Conservation (phyloP, 2,797 vertebrate species). For the Hylomyscus alleni region DNA sequence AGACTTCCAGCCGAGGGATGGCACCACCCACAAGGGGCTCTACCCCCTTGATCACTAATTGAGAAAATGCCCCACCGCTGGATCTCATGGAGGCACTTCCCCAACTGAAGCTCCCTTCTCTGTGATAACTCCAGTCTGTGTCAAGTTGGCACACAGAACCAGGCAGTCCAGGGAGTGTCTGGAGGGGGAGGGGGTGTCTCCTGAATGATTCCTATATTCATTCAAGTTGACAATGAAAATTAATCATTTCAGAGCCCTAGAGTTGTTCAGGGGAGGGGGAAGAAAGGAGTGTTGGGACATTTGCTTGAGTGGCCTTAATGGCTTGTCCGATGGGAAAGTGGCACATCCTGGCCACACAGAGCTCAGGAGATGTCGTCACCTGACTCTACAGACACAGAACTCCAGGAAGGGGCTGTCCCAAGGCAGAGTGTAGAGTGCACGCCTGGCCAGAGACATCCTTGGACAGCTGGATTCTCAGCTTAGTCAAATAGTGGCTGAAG, state of each 20-base stretch:
- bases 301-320: too few relatives aligned
- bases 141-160: too few relatives aligned
- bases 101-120: too few relatives aligned
- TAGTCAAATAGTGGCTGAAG: background rate
- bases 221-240: background rate
- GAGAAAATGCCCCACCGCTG: too few relatives aligned
- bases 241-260: background rate
- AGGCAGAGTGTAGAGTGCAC: accelerated
- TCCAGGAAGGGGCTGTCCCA: background rate
- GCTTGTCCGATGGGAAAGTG: background rate
- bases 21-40: too few relatives aligned
- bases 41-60: too few relatives aligned
- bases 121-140: too few relatives aligned
- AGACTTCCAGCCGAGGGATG: too few relatives aligned
- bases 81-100: too few relatives aligned
- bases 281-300: background rate
- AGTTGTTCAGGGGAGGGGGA: background rate
- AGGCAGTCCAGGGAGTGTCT: background rate
- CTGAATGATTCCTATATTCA: background rate
- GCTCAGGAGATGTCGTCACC: background rate
- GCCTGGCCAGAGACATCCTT: background rate
- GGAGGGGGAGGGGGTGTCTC: background rate
- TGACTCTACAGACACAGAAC: accelerated
- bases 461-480: background rate
- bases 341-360: background rate